Percentiles rank a stretch among this genome's conserved stretches.
phyloP scores from a whole-genome alignment of 2,113 vertebrate species.

The Cheilinus undulatus region DNA sequence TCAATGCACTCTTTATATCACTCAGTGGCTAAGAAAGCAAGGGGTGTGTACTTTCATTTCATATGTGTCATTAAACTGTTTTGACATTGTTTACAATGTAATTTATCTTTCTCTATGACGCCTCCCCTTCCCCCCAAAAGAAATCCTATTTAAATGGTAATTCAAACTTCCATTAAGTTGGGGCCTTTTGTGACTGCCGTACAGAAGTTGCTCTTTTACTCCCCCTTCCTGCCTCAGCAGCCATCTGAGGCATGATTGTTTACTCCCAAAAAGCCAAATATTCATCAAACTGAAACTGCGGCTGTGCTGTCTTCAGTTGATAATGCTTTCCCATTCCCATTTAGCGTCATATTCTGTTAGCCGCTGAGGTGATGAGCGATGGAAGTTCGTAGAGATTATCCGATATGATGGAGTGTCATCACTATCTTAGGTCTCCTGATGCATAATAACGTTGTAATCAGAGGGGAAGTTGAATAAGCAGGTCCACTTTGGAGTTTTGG shows the following conservation, averaged over 20 bases:
- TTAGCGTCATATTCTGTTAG: constrained; percentile 58
- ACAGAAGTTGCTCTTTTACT: constrained; percentile 68
- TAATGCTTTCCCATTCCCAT: constrained; percentile 61
- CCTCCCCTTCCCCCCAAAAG: constrained; percentile 67
- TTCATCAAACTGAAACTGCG: constrained; percentile 67
- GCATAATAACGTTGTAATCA: constrained; percentile 59
- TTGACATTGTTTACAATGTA: constrained; percentile 85
- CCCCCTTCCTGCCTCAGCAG: constrained; percentile 65
- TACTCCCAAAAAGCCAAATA: constrained; percentile 75
- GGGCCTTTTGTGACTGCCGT: constrained; percentile 72
- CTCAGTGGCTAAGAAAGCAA: constrained; percentile 71
- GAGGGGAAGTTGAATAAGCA: constrained; percentile 33
- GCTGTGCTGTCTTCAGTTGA: constrained; percentile 53
- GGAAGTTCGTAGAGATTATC: constrained; percentile 54
- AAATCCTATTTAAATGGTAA: constrained; percentile 87
- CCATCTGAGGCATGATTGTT: constrained; percentile 69
- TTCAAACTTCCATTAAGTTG: constrained; percentile 83
- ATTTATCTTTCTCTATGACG: constrained; percentile 81
- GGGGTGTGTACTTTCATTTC: constrained; percentile 76
- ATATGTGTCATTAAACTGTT: constrained; percentile 83
- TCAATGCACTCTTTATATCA: constrained; percentile 73
- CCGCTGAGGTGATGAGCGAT: constrained; percentile 51
- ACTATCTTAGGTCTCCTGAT: constrained; percentile 16
- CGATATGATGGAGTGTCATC: constrained; percentile 28
- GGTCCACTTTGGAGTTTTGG: constrained; percentile 24